Percentiles rank a stretch among this genome's conserved stretches.
phyloP scores from a whole-genome alignment of 2,113 vertebrate species.

The Pollachius pollachius region DNA sequence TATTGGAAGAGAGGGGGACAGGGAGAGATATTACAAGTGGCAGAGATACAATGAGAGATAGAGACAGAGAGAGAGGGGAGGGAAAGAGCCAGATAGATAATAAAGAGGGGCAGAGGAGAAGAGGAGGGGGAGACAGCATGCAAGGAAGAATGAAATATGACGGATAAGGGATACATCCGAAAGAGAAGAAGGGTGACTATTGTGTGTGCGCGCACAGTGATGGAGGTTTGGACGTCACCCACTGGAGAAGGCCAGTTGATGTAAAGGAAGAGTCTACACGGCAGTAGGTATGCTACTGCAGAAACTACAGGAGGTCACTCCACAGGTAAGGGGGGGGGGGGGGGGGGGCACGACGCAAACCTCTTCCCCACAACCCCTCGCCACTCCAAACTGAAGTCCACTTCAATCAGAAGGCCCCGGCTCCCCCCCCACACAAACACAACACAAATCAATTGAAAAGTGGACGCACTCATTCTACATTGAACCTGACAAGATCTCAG shows the following conservation, averaged over 20 bases:
- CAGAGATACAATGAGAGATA: not conserved
- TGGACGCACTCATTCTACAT: no score
- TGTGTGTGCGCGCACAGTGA: not conserved
- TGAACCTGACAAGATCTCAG: no score
- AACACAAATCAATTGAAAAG: no score
- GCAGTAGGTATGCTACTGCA: no score
- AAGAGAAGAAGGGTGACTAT: not conserved
- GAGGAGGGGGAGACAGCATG: not conserved
- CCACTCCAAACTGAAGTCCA: not conserved
- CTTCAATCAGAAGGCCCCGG: no score
- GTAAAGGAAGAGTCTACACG: no score
- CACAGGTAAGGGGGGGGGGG: not conserved
- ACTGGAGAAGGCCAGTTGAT: no score
- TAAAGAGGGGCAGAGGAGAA: not conserved
- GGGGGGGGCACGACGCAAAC: not conserved
- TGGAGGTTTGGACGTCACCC: no score
- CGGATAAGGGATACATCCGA: not conserved
- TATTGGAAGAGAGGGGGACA: not conserved
- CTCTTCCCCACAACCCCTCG: not conserved
- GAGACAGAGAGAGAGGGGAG: not conserved
- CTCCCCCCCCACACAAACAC: not conserved
- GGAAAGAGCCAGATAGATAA: not conserved
- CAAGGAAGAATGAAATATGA: not conserved
- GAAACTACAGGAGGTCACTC: not conserved
- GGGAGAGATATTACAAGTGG: not conserved